A percentile compares a stretch with the other conserved stretches of the same genome.
Evolutionary conservation across 2,797 vertebrate species (phyloP).

Genomic region (Poecilia picta): DNA sequence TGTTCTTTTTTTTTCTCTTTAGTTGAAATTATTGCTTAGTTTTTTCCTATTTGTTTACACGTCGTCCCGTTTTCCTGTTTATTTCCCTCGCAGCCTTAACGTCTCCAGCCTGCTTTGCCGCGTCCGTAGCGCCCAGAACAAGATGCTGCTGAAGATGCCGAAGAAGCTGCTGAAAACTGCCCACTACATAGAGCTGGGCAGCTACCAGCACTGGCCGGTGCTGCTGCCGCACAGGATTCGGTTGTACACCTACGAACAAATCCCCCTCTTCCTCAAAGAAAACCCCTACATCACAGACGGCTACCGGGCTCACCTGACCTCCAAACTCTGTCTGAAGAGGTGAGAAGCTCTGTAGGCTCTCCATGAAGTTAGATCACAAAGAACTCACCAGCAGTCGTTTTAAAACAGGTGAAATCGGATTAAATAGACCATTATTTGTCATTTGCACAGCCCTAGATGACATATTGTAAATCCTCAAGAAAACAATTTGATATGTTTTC

Average conservation of each 20-base stretch:
- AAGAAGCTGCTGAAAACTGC: slow-evolving; percentile 88
- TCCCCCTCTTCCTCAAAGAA: slow-evolving; percentile 93
- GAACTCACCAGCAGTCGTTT: background rate
- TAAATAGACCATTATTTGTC: background rate
- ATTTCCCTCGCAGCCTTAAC: slow-evolving; percentile 32
- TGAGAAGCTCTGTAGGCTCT: slow-evolving; percentile 45
- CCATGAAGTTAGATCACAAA: background rate
- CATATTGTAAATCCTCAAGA: background rate
- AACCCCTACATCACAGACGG: slow-evolving; percentile 99
- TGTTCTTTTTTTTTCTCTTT: background rate
- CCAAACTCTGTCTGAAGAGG: slow-evolving; percentile 95
- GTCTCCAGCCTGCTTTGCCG: background rate
- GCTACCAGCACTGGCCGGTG: slow-evolving; percentile 95
- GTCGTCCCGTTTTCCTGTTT: background rate
- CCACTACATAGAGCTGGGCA: slow-evolving; percentile 94
- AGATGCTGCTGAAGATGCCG: slow-evolving; percentile 84
- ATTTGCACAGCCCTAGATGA: background rate
- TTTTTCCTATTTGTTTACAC: background rate
- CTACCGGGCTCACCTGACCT: slow-evolving; percentile 95
- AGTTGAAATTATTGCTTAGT: background rate
- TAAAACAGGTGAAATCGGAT: background rate
- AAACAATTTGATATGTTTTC: background rate
- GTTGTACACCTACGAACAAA: slow-evolving; percentile 95
- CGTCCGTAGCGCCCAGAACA: slow-evolving; percentile 27
- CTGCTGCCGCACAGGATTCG: slow-evolving; percentile 92